These are phyloP conservation scores for Alviniconcha strummeri DNA, from an alignment of 2,888 invertebrate species.

Conservation along the genomic window DNA sequence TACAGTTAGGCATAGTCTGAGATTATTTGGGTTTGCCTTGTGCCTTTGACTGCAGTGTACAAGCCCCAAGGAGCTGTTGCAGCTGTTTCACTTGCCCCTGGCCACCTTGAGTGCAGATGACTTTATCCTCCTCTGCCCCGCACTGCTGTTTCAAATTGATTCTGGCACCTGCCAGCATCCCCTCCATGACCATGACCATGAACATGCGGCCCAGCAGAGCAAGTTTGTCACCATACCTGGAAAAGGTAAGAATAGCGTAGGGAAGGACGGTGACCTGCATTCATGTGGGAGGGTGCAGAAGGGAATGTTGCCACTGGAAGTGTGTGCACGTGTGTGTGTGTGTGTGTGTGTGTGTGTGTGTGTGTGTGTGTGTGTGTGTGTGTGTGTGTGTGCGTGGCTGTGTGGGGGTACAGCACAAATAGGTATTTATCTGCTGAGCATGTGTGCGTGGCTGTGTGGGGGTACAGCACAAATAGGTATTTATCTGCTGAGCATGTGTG, in stretches of 20 bases:
- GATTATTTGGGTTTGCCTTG: background rate
- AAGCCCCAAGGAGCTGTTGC: constrained; percentile 30
- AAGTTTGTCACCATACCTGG: constrained; percentile 11
- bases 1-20: background rate
- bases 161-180: constrained; percentile 44
- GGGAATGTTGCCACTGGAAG: background rate
- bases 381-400: background rate
- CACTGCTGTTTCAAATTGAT: constrained; percentile 69
- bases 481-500: too few relatives aligned
- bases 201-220: background rate
- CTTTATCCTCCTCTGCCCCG: constrained; percentile 69
- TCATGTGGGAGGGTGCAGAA: background rate
- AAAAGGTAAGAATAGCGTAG: background rate
- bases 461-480: background rate
- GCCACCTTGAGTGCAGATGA: constrained; percentile 35
- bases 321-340: background rate
- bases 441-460: background rate
- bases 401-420: background rate
- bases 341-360: background rate
- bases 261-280: too few relatives aligned
- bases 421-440: background rate
- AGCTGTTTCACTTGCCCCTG: constrained; percentile 36
- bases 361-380: background rate
- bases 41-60: constrained; percentile 34
- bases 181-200: background rate